Evolutionary conservation across 2,797 vertebrate species (phyloP), one percentile per base, ranked within the genome.

Genomic region (Typhlichthys eigenmanni): DNA sequence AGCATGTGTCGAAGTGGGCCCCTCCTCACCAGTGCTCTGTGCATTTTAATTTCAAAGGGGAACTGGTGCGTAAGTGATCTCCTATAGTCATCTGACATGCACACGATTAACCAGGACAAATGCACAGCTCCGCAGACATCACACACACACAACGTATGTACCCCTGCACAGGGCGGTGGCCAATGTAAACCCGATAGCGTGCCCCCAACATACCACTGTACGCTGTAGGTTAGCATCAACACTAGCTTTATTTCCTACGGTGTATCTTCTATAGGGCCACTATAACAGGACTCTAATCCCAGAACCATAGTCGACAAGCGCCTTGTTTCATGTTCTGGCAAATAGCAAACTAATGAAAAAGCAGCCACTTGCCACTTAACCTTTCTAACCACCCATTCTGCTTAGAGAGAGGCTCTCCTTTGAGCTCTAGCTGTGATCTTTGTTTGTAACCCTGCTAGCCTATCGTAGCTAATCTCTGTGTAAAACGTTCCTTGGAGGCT

Each of bases 31-130:
- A 67, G 60, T 66, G 63, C 61, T 47, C 76, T 52, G 72, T 68
- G 64, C 66, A 54, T 32, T 71, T 91, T 90, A 78, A 88, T 76
- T 91, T 92, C 86, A 93, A 91, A 91, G 89, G 90, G 90, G 89
- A 87, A 89, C 85, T 88, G 85, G 82, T 88, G 86, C 24, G 24
- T 69, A 86, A 86, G 34, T 29, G 82, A 86, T 92, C 85, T 78
- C 80, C 17, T 51, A 72, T 66, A 64, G 76, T 55, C 60, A 16
- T 38, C 48, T 59, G 34, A 55, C 64, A 60, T 47, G 51, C 16
- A 13, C n/a, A 47, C 14, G 16, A 54, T 10, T 29, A 52, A 17
- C 49, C 50, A 49, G 66, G 60, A 43, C 54, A 43, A 66, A 71
- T 46, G 59, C 67, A 69, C 58, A 81, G 56, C 55, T 55, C 51